Conservation (phyloP, 2,888 invertebrate genomes). For the Drosophila paramelanica region DNA sequence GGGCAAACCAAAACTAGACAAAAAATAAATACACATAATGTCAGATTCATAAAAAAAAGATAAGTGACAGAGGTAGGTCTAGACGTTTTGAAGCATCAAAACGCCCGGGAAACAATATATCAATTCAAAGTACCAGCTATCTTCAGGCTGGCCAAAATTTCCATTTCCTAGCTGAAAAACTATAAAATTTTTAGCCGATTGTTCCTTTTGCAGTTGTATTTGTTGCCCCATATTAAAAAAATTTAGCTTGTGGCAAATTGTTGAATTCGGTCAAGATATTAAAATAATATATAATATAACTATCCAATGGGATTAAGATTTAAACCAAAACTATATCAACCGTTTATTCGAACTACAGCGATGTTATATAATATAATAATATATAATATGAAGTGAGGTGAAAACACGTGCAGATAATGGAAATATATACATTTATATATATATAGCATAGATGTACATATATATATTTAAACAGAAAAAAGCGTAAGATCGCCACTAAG, state of each 20-base stretch:
- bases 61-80: background rate
- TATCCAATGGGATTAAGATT: too few species aligned
- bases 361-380: too few species aligned
- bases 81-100: background rate
- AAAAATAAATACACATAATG: background rate
- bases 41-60: constrained; percentile 3
- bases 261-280: too few species aligned
- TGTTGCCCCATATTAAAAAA: background rate
- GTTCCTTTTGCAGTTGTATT: background rate
- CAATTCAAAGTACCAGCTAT: background rate
- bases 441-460: background rate
- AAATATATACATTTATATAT: too few species aligned
- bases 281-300: too few species aligned
- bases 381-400: too few species aligned
- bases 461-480: constrained; percentile 2
- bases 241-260: background rate
- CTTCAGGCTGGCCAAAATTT: background rate
- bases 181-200: background rate
- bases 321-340: too few species aligned
- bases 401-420: background rate
- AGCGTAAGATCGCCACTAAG: constrained; percentile 11
- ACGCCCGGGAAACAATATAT: background rate
- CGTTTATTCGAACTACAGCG: too few species aligned
- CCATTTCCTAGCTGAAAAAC: background rate
- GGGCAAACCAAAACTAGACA: constrained; percentile 8